Percentiles rank a stretch among this genome's conserved stretches.
Conservation (phyloP, 2,888 invertebrate species). For the Asteroscopus sphinx region DNA sequence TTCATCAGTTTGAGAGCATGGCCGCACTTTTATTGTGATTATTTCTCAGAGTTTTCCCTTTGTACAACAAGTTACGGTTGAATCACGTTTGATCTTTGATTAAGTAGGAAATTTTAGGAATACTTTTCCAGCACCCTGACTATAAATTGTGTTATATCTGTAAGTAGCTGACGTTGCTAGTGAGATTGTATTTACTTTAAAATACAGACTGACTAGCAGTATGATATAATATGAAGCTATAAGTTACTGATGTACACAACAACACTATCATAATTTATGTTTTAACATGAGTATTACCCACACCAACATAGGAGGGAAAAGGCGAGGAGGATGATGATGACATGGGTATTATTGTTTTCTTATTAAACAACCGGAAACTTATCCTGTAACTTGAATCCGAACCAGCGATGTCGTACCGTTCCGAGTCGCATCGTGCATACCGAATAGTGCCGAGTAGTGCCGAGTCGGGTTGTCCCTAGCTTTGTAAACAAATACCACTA, state of each 20-base stretch:
- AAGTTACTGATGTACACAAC: too few species aligned
- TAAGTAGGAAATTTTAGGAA: conserved; percentile 9
- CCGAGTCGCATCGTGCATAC: neutral
- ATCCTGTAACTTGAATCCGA: too few species aligned
- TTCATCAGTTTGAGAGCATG: conserved; percentile 46
- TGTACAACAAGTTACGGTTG: conserved; percentile 14
- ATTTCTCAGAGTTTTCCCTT: conserved; percentile 38
- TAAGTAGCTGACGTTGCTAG: too few species aligned
- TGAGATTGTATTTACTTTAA: too few species aligned
- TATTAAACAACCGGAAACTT: conserved; percentile 3
- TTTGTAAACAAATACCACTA: conserved; percentile 49
- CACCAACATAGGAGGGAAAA: too few species aligned
- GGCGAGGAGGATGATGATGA: too few species aligned
- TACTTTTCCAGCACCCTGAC: neutral
- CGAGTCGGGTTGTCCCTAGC: conserved; percentile 20
- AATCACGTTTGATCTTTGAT: conserved; percentile 34
- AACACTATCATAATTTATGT: too few species aligned
- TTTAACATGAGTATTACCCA: neutral
- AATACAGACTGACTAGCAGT: too few species aligned
- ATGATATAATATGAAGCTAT: too few species aligned
- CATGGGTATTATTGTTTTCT: neutral
- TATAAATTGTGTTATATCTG: too few species aligned
- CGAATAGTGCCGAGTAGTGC: conserved; percentile 14
- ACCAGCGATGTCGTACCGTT: too few species aligned
- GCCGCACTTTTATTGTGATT: conserved; percentile 55